These are phyloP conservation scores for Sylvilagus bachmani DNA, from an alignment of 2,113 vertebrate genomes.

Conservation along the genomic window DNA sequence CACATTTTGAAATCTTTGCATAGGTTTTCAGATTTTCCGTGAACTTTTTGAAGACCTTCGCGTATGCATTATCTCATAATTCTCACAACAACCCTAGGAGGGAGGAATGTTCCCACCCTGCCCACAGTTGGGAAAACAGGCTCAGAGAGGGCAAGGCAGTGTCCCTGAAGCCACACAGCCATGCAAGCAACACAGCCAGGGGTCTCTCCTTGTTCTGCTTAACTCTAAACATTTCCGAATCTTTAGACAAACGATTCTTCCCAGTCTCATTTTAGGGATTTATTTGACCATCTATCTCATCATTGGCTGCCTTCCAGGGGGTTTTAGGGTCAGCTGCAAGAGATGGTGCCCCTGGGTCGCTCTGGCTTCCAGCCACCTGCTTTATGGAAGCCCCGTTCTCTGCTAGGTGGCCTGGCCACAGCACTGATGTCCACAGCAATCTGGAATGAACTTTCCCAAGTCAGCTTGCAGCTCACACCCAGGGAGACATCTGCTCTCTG, in stretches of 20 bases:
- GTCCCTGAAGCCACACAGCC: background rate
- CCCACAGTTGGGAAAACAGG: background rate
- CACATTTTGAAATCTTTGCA: no score
- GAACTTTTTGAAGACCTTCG: no score
- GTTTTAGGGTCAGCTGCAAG: background rate
- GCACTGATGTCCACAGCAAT: background rate
- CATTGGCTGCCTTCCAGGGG: background rate
- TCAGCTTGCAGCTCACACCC: conserved; percentile 70
- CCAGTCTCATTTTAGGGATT: background rate
- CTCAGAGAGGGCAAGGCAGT: background rate
- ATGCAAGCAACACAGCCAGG: background rate
- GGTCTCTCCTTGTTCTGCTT: background rate
- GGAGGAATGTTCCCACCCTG: background rate
- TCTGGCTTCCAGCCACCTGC: background rate
- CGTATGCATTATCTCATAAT: background rate
- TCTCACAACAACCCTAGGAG: background rate
- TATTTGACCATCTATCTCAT: background rate
- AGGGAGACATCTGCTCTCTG: conserved; percentile 80
- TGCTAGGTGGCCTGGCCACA: background rate
- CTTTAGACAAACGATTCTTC: background rate
- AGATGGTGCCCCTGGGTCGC: background rate
- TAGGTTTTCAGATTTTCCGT: no score
- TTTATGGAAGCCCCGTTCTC: background rate
- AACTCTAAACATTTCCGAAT: background rate
- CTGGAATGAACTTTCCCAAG: conserved; percentile 10